These are phyloP conservation scores for Galeopsomyia nigrocyanea DNA, from an alignment of 2,888 invertebrate species.

Conservation along the genomic window DNA sequence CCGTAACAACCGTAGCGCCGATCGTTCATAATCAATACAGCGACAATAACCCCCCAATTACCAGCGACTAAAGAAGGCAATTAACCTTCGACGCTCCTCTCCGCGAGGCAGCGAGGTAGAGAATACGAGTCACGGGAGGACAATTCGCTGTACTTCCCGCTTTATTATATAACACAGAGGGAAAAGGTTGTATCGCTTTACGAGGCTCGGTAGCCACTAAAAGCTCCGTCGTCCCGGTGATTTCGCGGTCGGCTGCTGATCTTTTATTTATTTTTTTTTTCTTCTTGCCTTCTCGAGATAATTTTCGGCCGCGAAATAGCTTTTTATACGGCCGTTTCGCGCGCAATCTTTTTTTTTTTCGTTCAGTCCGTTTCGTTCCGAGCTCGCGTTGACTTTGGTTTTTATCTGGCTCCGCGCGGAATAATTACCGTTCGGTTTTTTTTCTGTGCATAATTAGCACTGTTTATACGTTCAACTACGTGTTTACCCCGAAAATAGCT, in stretches of 20 bases:
- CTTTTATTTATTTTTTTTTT: constrained; percentile 30
- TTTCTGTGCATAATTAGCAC: neutral
- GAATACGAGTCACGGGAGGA: constrained; percentile 5
- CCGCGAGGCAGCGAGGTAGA: neutral
- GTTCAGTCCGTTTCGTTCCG: neutral
- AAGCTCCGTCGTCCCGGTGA: constrained; percentile 33
- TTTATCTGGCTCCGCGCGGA: neutral
- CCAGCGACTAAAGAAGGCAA: neutral
- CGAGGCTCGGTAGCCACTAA: constrained; percentile 31
- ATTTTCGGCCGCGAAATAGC: constrained; percentile 13
- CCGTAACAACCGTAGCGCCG: too few species aligned
- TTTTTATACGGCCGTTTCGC: neutral
- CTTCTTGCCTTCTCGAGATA: constrained; percentile 14
- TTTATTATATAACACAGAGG: constrained; percentile 30
- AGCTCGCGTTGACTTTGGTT: neutral
- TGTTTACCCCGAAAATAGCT: too few species aligned
- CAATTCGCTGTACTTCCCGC: constrained; percentile 24
- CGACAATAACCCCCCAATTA: too few species aligned
- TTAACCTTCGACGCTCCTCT: neutral
- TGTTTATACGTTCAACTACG: too few species aligned
- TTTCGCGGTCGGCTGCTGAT: constrained; percentile 41
- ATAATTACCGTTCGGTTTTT: neutral
- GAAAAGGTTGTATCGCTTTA: constrained; percentile 39
- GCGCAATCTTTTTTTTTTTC: neutral
- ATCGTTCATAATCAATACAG: too few species aligned